These are phyloP conservation scores for Maccullochella peelii DNA, from an alignment of 2,113 vertebrate species.

Conservation along the genomic window DNA sequence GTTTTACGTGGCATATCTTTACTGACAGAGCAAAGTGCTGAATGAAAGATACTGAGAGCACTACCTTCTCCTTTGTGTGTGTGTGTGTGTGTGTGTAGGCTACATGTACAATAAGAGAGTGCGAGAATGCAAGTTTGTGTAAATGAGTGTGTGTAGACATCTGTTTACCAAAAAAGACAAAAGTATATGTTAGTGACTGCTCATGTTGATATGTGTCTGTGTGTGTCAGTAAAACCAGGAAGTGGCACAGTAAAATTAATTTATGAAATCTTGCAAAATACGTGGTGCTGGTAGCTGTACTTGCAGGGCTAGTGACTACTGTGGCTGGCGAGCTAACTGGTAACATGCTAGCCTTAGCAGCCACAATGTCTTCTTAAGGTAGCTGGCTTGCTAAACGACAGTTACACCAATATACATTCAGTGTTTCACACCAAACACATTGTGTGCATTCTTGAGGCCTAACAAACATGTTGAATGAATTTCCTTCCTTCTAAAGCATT, in stretches of 20 bases:
- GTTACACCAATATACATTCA: neutral
- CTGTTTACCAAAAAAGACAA: neutral
- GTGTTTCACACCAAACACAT: neutral
- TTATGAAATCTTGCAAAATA: neutral
- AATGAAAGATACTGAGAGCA: conserved; percentile 53
- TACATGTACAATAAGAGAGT: neutral
- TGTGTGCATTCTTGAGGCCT: neutral
- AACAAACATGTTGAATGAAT: too few species aligned
- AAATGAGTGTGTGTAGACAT: neutral
- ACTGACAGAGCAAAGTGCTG: conserved; percentile 65
- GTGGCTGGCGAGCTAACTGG: neutral
- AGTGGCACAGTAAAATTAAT: neutral
- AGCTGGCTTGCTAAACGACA: neutral
- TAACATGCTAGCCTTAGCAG: neutral
- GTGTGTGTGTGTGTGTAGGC: conserved; percentile 28
- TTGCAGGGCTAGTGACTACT: neutral
- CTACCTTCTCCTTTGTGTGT: conserved; percentile 45
- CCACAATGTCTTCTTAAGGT: neutral
- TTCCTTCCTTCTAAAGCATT: neutral
- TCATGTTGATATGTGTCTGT: neutral
- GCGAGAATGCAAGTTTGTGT: neutral
- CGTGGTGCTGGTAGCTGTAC: neutral
- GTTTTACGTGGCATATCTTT: conserved; percentile 72
- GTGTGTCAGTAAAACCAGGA: neutral
- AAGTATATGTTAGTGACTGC: neutral